Evolutionary conservation across 2,888 invertebrate species (phyloP).

Genomic region (Cataglyphis rosenhaueri): DNA sequence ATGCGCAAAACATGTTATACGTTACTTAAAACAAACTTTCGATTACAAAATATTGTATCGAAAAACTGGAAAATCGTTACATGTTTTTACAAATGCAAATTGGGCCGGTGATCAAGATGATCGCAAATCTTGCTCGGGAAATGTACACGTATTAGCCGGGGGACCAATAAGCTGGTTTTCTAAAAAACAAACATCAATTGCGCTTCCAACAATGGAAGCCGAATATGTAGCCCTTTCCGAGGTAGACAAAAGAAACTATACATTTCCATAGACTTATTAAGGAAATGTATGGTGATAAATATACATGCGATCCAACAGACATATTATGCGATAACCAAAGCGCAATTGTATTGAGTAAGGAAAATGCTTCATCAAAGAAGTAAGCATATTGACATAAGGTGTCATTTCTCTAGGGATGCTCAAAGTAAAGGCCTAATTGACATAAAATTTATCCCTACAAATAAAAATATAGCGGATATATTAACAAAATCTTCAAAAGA

Average conservation of each 20-base stretch:
- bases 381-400: not conserved
- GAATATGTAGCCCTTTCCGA: not conserved
- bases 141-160: not conserved
- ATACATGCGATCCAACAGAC: not conserved
- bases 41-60: not conserved
- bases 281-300: not conserved
- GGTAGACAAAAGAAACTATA: not conserved
- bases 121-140: not conserved
- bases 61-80: not conserved
- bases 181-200: not conserved
- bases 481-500: not conserved
- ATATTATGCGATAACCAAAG: not conserved
- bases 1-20: not conserved
- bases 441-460: not conserved
- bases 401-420: not conserved
- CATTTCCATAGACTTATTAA: not conserved
- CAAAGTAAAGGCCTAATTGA: not conserved
- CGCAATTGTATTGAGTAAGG: not conserved
- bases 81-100: not conserved
- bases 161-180: not conserved
- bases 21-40: not conserved
- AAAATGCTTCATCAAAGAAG: not conserved
- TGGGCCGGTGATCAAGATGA: not conserved
- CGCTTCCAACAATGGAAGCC: not conserved
- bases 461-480: not conserved